Conservation (phyloP, 1,140 invertebrate genomes). For the Nautilus pompilius region DNA sequence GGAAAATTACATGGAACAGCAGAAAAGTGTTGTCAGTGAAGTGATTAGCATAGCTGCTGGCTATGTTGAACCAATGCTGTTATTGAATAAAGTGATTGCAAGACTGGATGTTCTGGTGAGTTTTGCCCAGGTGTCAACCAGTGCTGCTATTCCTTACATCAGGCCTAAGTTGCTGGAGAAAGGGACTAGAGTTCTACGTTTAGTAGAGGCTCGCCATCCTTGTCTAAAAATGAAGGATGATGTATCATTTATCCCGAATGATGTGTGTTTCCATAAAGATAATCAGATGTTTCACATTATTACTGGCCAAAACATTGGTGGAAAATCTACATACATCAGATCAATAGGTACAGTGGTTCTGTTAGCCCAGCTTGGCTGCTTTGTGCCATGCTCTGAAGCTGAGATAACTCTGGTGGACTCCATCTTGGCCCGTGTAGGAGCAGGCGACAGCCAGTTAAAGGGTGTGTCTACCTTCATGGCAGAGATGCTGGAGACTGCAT, state of each 20-base stretch:
- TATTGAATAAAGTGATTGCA: constrained; percentile 73
- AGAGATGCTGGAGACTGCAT: constrained; percentile 94
- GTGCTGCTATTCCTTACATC: constrained; percentile 73
- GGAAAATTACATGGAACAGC: constrained; percentile 65
- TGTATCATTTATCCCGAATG: constrained; percentile 77
- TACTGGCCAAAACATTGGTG: constrained; percentile 97
- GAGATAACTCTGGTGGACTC: constrained; percentile 71
- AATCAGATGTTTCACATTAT: constrained; percentile 74
- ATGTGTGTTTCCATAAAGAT: constrained; percentile 75
- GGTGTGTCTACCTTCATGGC: constrained; percentile 98
- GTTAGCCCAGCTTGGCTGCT: constrained; percentile 91
- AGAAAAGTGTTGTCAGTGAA: constrained; percentile 79
- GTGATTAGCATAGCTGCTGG: constrained; percentile 83
- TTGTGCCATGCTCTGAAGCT: constrained; percentile 83
- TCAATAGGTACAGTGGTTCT: constrained; percentile 77
- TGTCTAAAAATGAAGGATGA: constrained; percentile 72
- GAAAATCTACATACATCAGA: constrained; percentile 96
- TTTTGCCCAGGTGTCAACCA: constrained; percentile 73
- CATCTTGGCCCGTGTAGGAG: constrained; percentile 87
- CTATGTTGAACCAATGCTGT: constrained; percentile 74
- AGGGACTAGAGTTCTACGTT: constrained; percentile 66
- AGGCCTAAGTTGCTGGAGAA: constrained; percentile 70
- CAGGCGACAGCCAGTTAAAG: constrained; percentile 82
- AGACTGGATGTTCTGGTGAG: constrained; percentile 83
- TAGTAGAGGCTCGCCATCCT: constrained; percentile 83